Base-by-base conservation (phyloP, 1,140 invertebrate genomes). In the Drosophila baimaii region DNA sequence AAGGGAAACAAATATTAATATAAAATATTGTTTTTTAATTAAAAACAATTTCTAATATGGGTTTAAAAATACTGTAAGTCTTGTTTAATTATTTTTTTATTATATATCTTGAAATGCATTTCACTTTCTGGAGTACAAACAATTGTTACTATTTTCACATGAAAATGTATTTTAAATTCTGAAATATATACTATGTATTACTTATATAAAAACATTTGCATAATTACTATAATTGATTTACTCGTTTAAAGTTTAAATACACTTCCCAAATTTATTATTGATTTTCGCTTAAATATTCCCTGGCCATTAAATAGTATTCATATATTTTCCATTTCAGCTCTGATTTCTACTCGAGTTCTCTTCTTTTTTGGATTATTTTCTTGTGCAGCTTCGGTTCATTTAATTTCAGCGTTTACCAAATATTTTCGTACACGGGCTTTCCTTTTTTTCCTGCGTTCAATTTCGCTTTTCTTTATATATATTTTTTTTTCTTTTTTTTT, bases 321-420 rank as follows among this genome's bases (percentile, higher is more conserved):
- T 41, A 44, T 12, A 66, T 59, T 33, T 59, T 57, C 35, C 39
- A 43, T 54, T 47, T 43, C 29, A 15, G 29, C 10, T 69, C 54
- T 47, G 27, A 44, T 51, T 66, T 57, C 49, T 23, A 49, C 4
- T 31, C 2, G 25, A 23, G 19, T 51, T 78, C 23, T 23, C 61
- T 68, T 35, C 55, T 41, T 33, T 33, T 58, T 66, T 39, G n/a
- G 37, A 58, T 77, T 47, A 47, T 47, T 61, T 62, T 54, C 47
- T 61, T 68, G 33, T 63, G n/a, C 62, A 58, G 59, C 58, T 78
- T 86, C 73, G 64, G 44, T 84, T 83, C 76, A 83, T 84, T 83
- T 83, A 78, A 59, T 80, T 84, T 66, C 61, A 63, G 10, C 64
- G 64, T 39, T 46, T 58, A 68, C 59, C 39, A 58, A 72, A 63